These are phyloP conservation scores for Colletes latitarsis DNA, from an alignment of 1,140 invertebrate species.

Conservation along the genomic window DNA sequence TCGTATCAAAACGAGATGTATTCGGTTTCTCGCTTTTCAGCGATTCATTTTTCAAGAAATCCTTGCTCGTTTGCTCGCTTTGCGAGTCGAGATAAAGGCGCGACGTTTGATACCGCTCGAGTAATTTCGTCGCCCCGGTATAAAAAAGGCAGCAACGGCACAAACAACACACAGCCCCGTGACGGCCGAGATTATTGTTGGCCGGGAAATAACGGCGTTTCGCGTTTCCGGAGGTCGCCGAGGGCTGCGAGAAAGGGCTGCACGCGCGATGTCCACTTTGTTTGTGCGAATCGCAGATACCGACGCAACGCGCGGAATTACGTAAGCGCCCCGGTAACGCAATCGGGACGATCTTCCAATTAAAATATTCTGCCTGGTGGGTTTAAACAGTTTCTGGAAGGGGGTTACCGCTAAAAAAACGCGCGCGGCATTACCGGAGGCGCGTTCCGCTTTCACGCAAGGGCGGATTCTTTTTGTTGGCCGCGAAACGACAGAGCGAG, in stretches of 20 bases:
- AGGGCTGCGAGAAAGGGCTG: not conserved
- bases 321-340: constrained; percentile 38
- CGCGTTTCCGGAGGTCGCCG: not conserved
- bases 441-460: constrained; percentile 18
- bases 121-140: constrained; percentile 40
- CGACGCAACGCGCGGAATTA: constrained; percentile 44
- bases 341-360: constrained; percentile 63
- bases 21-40: not conserved
- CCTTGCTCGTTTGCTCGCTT: constrained; percentile 24
- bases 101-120: constrained; percentile 41
- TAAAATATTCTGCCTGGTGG: constrained; percentile 65
- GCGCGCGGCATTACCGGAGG: constrained; percentile 18
- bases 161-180: too few species aligned
- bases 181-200: constrained; percentile 9
- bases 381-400: constrained; percentile 57
- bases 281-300: constrained; percentile 33
- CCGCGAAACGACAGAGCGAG: constrained; percentile 1
- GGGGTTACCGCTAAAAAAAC: constrained; percentile 21
- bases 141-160: constrained; percentile 1
- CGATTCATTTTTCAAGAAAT: constrained; percentile 37
- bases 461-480: constrained; percentile 42
- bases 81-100: constrained; percentile 28
- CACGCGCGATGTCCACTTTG: constrained; percentile 41
- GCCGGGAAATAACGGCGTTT: constrained; percentile 17
- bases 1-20: not conserved